Conservation (phyloP, 2,888 invertebrate genomes). For the Magallana nippona region DNA sequence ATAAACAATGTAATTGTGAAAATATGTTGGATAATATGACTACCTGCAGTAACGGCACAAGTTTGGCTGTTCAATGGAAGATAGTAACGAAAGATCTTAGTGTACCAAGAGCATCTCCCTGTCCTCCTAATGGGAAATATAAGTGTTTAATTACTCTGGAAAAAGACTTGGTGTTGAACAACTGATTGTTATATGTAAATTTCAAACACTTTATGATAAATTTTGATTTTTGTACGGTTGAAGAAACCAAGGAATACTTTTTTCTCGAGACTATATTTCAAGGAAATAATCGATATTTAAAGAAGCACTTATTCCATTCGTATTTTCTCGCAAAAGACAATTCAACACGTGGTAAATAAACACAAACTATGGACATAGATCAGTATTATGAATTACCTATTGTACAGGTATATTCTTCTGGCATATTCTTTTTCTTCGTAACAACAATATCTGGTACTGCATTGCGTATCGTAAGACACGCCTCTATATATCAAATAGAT, state of each 20-base stretch:
- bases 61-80: not conserved
- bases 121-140: not conserved
- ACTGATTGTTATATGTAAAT: too few relatives aligned
- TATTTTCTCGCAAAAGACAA: too few relatives aligned
- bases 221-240: too few relatives aligned
- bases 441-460: not conserved
- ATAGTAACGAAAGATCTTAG: not conserved
- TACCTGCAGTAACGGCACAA: not conserved
- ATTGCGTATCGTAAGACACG: not conserved
- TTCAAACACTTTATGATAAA: too few relatives aligned
- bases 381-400: not conserved
- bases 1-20: too few relatives aligned
- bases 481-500: not conserved
- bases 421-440: not conserved
- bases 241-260: too few relatives aligned
- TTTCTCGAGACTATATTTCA: too few relatives aligned
- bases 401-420: not conserved
- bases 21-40: too few relatives aligned
- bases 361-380: not conserved
- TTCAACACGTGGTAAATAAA: too few relatives aligned
- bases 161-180: not conserved
- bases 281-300: too few relatives aligned
- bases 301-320: too few relatives aligned
- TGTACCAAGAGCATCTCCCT: not conserved
- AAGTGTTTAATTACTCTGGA: not conserved